These are phyloP conservation scores for Thereva unica DNA, from an alignment of 2,888 invertebrate genomes.

Conservation along the genomic window DNA sequence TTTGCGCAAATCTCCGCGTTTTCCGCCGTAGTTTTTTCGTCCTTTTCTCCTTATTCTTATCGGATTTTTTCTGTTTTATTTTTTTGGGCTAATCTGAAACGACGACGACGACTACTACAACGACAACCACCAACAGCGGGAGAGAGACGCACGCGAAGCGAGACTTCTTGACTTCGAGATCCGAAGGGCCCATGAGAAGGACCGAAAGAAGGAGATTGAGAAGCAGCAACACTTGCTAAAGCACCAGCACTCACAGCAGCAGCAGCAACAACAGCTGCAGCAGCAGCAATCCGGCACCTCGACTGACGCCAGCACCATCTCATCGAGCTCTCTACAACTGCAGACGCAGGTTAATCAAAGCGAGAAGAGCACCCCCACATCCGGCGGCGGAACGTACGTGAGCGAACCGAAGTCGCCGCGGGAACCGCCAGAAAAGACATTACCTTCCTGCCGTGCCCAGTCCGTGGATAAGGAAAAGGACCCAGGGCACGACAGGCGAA, in stretches of 20 bases:
- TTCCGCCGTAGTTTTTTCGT: background rate
- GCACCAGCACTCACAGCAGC: constrained; percentile 44
- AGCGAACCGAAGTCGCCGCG: constrained; percentile 42
- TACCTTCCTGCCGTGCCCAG: constrained; percentile 41
- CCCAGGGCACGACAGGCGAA: constrained; percentile 41
- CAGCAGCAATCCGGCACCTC: constrained; percentile 4
- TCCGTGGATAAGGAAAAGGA: constrained; percentile 32
- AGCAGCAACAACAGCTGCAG: constrained; percentile 46
- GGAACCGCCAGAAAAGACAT: constrained; percentile 43
- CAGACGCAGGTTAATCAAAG: constrained; percentile 40
- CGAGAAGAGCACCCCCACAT: constrained; percentile 48
- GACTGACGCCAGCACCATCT: background rate
- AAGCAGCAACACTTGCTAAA: constrained; percentile 48
- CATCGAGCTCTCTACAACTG: background rate
- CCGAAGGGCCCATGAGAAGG: constrained; percentile 56
- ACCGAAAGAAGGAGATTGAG: constrained; percentile 54
- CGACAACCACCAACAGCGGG: constrained; percentile 48
- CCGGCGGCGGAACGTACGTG: constrained; percentile 43
- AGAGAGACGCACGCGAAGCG: constrained; percentile 58
- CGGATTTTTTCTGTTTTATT: too few species aligned
- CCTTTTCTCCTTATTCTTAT: background rate
- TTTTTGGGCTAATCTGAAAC: too few species aligned
- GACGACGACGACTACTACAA: constrained; percentile 47
- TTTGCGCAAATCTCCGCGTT: background rate
- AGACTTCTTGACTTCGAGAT: constrained; percentile 58